Base-by-base conservation (phyloP, 2,797 vertebrate genomes). In the Xenopus petersii region DNA sequence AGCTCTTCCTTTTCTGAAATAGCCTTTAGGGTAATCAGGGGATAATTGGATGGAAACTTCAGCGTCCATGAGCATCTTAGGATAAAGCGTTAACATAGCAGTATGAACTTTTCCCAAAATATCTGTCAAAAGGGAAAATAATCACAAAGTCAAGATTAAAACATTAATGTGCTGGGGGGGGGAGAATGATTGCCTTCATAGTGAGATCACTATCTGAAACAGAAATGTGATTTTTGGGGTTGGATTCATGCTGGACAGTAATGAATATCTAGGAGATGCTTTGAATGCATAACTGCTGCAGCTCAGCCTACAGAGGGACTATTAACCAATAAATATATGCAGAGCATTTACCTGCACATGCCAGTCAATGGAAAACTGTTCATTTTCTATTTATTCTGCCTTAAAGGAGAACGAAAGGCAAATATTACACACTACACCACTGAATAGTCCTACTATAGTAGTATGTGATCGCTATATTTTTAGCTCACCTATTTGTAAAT, bases 71-170 rank as follows among this genome's bases (percentile, higher is more conserved):
- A 94, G 84, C 7, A 92, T 93, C 80, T 85, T 84, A 65, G 86
- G 78, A 79, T 92, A 93, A 81, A 92, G 88, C 75, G 91, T 90
- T 84, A 94, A 84, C 82, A 74, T 93, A 93, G 83, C 92, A 94
- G 80, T 93, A 94, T 1, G 93, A 94, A 55, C 93, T 91, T 84
- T 94, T 94, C 74, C 92, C 93, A 82, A 94, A 93, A 84, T 93
- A 94, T 83, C 93, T 94, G 71, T 17, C 17, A 59, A 26, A 3
- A 64, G 42, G 60, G 46, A 51, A 77, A 56, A 64, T 49, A 4
- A 58, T 46, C 36, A 58, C 8, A 36, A 36, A 56, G 5, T n/a
- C 24, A 68, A 47, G 55, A 3, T 7, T 10, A 55, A 16, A 17
- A 54, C 30, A 51, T 21, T 33, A 62, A 64, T 60, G 15, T 8